Conservation (phyloP, 2,797 vertebrate species). For the Eurystomus glaucurus region DNA sequence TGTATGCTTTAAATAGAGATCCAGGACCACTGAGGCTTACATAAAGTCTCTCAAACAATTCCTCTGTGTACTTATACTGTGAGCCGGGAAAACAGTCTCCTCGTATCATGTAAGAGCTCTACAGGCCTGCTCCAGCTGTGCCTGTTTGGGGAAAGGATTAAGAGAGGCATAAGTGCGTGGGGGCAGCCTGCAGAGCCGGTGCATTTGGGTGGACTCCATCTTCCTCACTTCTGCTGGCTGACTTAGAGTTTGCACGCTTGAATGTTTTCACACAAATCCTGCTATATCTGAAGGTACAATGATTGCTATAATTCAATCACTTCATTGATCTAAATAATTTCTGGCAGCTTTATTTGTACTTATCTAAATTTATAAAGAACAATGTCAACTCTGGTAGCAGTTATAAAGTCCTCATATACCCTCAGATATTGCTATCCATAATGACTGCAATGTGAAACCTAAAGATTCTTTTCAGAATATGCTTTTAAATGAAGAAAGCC, state of each 20-base stretch:
- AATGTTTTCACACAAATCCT: background rate
- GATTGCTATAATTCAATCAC: background rate
- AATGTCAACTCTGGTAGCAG: background rate
- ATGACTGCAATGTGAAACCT: background rate
- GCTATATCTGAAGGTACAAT: background rate
- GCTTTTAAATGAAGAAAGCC: background rate
- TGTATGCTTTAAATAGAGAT: background rate
- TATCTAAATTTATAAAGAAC: background rate
- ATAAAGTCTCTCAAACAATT: background rate
- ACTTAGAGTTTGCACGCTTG: background rate
- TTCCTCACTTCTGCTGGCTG: background rate
- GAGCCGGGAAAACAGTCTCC: background rate
- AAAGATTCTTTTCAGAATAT: background rate
- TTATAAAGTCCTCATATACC: background rate
- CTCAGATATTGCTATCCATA: background rate
- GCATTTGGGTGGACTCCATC: background rate
- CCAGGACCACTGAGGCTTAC: background rate
- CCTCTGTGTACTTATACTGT: background rate
- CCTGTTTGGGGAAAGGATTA: background rate
- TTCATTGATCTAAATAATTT: background rate
- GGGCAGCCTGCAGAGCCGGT: background rate
- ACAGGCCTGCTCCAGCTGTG: background rate
- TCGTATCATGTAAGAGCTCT: background rate
- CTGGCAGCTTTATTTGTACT: background rate
- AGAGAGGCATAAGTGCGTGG: background rate